Evolutionary conservation across 2,888 invertebrate genomes (phyloP), one percentile per base, ranked within the genome.

Genomic region (Lumbricus terrestris): DNA sequence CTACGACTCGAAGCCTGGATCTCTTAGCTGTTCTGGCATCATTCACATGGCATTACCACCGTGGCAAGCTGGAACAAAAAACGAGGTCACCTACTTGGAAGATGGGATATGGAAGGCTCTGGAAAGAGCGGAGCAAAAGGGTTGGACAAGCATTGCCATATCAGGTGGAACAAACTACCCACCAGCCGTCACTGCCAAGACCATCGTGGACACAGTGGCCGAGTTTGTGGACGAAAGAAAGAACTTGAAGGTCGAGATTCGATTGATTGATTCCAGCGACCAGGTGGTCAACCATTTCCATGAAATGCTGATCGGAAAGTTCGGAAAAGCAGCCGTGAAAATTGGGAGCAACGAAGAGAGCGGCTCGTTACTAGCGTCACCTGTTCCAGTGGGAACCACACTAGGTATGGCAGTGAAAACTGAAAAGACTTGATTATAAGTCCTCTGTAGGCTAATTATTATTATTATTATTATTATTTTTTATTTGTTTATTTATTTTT

Each of bases 261-360:
- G 20, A 18, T 16, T 85, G 85, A 85, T 85, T 85, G 85, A 85
- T 37, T 85, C 85, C 18, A 35, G n/a, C n/a, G 85, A 85, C 34
- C 85, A 85, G 35, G 85, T 85, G 35, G 85, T 85, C 8, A 85
- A 85, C 35, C 85, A 85, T 85, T 85, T 85, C 34, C 85, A 85
- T 18, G 85, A 85, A 37, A 37, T 37, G 35, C 85, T 85, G 16
- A 23, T 85, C 8, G 85, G 85, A 85, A 85, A 85, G 35, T 85
- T 85, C 37, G 85, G 85, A 34, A 85, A 35, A 37, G 34, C 29
- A n/a, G 69, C 69, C 0, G 85, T 85, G 85, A 85, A 35, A 85
- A 85, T 85, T 35, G 85, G 35, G 35, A 35, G 23, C 20, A 34
- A 0, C 6, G 34, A 69, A 13, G 29, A 69, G n/a, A 69, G 69